Evolutionary conservation across 2,113 vertebrate species (phyloP).

Genomic region (Pachyramphus minor): DNA sequence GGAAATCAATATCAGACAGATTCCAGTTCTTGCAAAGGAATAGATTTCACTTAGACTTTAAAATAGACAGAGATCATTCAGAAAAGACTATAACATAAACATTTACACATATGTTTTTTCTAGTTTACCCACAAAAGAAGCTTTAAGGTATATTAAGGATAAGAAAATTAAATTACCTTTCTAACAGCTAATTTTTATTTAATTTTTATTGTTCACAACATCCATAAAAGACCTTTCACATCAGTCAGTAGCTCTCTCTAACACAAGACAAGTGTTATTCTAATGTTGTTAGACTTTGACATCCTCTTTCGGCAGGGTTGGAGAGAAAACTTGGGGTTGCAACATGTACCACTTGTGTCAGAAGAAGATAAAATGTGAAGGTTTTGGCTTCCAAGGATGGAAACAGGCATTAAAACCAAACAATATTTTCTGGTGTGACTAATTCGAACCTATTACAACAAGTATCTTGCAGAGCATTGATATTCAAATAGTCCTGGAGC

Average conservation of each 20-base stretch:
- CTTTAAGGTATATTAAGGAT: neutral
- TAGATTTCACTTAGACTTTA: neutral
- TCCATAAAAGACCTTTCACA: neutral
- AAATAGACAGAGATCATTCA: neutral
- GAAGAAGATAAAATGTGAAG: neutral
- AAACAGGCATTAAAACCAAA: neutral
- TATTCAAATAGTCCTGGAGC: slow-evolving; percentile 31
- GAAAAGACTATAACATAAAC: neutral
- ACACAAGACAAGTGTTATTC: neutral
- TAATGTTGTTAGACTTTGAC: neutral
- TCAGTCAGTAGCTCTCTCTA: neutral
- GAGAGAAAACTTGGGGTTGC: neutral
- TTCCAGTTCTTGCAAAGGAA: neutral
- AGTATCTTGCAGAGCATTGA: neutral
- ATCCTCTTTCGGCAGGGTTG: neutral
- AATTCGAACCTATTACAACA: slow-evolving; percentile 23
- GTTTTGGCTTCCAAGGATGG: neutral
- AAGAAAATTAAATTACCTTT: neutral
- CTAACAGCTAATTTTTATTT: neutral
- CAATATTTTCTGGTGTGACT: neutral
- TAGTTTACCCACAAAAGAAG: neutral
- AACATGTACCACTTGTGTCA: neutral
- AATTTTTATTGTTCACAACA: neutral
- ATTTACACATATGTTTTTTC: neutral
- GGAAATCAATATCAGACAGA: neutral